Evolutionary conservation across 2,797 vertebrate species (phyloP).

Genomic region (Acipenser ruthenus): DNA sequence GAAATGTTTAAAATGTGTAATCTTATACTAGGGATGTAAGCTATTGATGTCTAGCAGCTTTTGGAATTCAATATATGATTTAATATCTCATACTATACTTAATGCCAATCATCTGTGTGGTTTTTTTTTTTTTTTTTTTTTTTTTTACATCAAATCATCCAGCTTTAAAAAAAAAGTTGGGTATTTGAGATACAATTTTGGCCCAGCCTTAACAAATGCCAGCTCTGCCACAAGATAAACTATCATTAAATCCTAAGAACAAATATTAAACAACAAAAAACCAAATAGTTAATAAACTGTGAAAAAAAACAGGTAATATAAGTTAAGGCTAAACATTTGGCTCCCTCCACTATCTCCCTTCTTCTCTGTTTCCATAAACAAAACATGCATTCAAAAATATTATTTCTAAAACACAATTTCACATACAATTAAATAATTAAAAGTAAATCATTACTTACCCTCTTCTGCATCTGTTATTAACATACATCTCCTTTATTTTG

Average conservation of each 20-base stretch:
- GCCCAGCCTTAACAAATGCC: conserved; percentile 46
- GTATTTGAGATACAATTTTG: conserved; percentile 29
- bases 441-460: conserved; percentile 55
- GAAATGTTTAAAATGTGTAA: too few species aligned
- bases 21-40: too few species aligned
- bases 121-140: too few species aligned
- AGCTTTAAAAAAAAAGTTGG: too few species aligned
- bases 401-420: conserved; percentile 62
- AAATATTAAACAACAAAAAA: conserved; percentile 59
- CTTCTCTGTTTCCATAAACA: conserved; percentile 67
- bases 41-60: too few species aligned
- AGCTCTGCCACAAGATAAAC: conserved; percentile 52
- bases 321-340: conserved; percentile 79
- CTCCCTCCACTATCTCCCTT: conserved; percentile 57
- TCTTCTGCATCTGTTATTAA: conserved; percentile 49
- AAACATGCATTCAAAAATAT: conserved; percentile 82
- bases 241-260: conserved; percentile 31
- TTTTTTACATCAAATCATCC: too few species aligned
- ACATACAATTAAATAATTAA: conserved; percentile 56
- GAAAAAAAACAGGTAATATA: conserved; percentile 69
- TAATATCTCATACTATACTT: too few species aligned
- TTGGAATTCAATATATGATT: too few species aligned
- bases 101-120: too few species aligned
- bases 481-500: conserved; percentile 41
- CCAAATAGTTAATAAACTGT: conserved; percentile 53